A percentile compares a stretch with the other conserved stretches of the same genome.
Conservation (phyloP, 2,888 invertebrate species). For the Drosophila sordidula region DNA sequence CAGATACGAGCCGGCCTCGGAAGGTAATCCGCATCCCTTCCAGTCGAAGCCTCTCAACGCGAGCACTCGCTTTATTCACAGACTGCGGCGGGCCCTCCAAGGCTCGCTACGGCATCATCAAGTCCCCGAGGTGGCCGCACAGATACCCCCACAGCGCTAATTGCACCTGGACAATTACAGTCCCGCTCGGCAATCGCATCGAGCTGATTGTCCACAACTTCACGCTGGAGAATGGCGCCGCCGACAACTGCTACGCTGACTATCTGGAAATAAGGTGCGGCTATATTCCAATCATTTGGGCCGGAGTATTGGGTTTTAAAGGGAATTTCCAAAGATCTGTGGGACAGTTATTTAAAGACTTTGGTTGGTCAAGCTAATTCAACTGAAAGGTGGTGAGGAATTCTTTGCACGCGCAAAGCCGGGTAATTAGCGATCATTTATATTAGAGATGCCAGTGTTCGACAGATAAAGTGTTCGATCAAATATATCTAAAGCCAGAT, state of each 20-base stretch:
- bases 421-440: too few relatives aligned
- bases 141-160: slow-evolving; percentile 89
- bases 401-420: too few relatives aligned
- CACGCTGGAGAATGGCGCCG: slow-evolving; percentile 88
- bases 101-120: slow-evolving; percentile 89
- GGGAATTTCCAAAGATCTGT: too few relatives aligned
- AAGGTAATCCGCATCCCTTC: slow-evolving; percentile 14
- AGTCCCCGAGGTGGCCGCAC: slow-evolving; percentile 92
- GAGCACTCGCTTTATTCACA: slow-evolving; percentile 63
- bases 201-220: slow-evolving; percentile 89
- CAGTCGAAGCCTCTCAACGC: neutral
- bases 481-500: too few relatives aligned
- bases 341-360: too few relatives aligned
- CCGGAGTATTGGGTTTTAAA: too few relatives aligned
- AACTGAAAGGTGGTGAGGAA: too few relatives aligned
- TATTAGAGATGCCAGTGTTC: too few relatives aligned
- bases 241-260: slow-evolving; percentile 87
- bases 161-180: slow-evolving; percentile 93
- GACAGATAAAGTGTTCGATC: too few relatives aligned
- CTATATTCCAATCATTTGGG: neutral
- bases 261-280: slow-evolving; percentile 90
- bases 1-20: neutral
- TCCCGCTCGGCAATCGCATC: slow-evolving; percentile 90
- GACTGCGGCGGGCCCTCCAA: slow-evolving; percentile 91
- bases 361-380: too few relatives aligned